Evolutionary conservation across 1,140 invertebrate species (phyloP).

Genomic region (Nephila pilipes): DNA sequence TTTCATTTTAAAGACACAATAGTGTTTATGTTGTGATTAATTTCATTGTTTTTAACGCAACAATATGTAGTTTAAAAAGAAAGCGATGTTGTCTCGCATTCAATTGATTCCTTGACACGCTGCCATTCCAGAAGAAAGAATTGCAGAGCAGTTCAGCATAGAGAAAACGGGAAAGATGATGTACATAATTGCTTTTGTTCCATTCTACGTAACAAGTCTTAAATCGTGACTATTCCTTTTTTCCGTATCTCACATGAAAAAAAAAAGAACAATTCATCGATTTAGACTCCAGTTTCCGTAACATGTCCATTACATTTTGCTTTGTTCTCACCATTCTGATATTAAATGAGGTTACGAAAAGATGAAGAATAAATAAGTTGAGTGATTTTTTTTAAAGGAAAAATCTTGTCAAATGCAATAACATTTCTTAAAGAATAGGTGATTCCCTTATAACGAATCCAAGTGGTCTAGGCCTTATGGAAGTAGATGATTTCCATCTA

Average conservation of each 20-base stretch:
- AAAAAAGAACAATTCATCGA: constrained; percentile 28
- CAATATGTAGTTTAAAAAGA: background rate
- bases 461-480: background rate
- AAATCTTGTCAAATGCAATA: background rate
- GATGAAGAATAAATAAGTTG: background rate
- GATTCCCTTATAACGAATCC: background rate
- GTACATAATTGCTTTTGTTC: constrained; percentile 35
- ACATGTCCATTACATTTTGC: constrained; percentile 35
- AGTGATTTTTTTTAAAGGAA: constrained; percentile 35
- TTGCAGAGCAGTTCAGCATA: background rate
- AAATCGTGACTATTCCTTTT: constrained; percentile 16
- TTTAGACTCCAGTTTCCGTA: constrained; percentile 9
- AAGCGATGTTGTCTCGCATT: background rate
- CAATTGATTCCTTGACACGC: background rate
- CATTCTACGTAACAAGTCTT: background rate
- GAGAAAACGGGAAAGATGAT: background rate
- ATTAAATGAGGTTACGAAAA: constrained; percentile 42
- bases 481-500: background rate
- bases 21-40: background rate
- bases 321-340: constrained; percentile 48
- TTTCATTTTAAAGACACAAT: background rate
- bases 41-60: background rate
- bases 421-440: constrained; percentile 20
- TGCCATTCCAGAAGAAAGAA: background rate
- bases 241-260: background rate